Percentiles rank a stretch among this genome's conserved stretches.
Evolutionary conservation across 2,888 invertebrate species (phyloP).

Genomic region (Volucella bombylans): DNA sequence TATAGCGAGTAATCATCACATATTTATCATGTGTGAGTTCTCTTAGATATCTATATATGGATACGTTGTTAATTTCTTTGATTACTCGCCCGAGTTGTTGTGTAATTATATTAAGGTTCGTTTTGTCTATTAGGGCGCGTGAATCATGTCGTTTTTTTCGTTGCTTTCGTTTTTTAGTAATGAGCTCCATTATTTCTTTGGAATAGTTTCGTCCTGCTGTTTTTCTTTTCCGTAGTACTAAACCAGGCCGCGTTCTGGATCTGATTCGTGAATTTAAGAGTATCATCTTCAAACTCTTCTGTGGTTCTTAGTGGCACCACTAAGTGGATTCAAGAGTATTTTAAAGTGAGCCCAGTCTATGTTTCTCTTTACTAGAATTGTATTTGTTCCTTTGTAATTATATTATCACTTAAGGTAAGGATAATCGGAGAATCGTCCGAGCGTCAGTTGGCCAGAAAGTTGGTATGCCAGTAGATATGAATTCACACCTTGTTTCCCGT

Average conservation of each 20-base stretch:
- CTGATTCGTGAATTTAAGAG: too few relatives aligned
- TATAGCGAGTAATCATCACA: too few relatives aligned
- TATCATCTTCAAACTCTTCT: too few relatives aligned
- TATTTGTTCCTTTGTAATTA: conserved; percentile 3
- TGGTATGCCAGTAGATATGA: background rate
- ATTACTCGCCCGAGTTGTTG: conserved; percentile 1
- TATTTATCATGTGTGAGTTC: too few relatives aligned
- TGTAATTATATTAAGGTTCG: too few relatives aligned
- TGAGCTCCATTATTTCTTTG: background rate
- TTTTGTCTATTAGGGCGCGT: too few relatives aligned
- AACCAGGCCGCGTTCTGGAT: too few relatives aligned
- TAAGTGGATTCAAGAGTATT: background rate
- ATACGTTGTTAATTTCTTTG: background rate
- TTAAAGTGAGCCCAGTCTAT: conserved; percentile 1
- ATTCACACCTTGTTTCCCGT: too few relatives aligned
- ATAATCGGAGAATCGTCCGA: background rate
- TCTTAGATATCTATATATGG: background rate
- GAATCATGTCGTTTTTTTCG: background rate
- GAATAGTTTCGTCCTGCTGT: too few relatives aligned
- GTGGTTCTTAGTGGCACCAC: background rate
- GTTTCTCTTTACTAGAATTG: background rate
- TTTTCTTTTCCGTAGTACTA: background rate
- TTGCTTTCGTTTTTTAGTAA: background rate
- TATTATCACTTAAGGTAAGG: background rate
- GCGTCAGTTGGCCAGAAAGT: background rate